Evolutionary conservation across 2,888 invertebrate genomes (phyloP), one percentile per base, ranked within the genome.

Genomic region (Lepidochrysops patricia): DNA sequence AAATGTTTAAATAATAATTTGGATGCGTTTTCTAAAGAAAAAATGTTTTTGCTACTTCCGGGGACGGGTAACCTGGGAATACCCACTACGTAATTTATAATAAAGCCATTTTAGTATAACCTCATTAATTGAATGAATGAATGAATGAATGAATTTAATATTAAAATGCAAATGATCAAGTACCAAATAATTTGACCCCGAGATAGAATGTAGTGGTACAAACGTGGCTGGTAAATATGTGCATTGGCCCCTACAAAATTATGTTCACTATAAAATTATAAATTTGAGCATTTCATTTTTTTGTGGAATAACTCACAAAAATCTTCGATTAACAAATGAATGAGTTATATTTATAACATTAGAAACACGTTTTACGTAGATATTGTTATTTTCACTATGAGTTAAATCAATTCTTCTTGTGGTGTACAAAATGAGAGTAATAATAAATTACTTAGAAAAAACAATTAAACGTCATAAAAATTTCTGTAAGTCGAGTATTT

Each of bases 231-330:
- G 29, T 29, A 29, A 29, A 29, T 29, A 29, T 50, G 26, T 54
- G 54, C 54, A 54, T 54, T 54, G 54, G 54, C 27, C 54, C 54
- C 54, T 54, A 54, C 54, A 29, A 54, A 54, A 54, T 54, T 12
- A 54, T 54, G 15, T 54, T 23, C 29, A 15, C 54, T 54, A 54
- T 54, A 54, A 19, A 19, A 54, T 29, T 15, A 54, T 32, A 19
- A 50, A 50, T 1, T 50, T 43, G 43, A 43, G 43, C 43, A 43
- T 43, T 43, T 19, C 19, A 19, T 19, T 9, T 23, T 19, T 43
- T 43, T 43, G n/a, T n/a, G 19, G 23, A 43, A 23, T 43, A 23
- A 19, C 12, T 9, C 19, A 43, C 19, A 12, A 43, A 43, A 43
- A 19, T 9, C 4, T 12, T 23, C 6, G 19, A 12, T 19, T 19